Evolutionary conservation across 53 echinoderm and acorn worm genomes (phyloP), one percentile per base, ranked within the genome.

Genomic region (Arbacia lixula): DNA sequence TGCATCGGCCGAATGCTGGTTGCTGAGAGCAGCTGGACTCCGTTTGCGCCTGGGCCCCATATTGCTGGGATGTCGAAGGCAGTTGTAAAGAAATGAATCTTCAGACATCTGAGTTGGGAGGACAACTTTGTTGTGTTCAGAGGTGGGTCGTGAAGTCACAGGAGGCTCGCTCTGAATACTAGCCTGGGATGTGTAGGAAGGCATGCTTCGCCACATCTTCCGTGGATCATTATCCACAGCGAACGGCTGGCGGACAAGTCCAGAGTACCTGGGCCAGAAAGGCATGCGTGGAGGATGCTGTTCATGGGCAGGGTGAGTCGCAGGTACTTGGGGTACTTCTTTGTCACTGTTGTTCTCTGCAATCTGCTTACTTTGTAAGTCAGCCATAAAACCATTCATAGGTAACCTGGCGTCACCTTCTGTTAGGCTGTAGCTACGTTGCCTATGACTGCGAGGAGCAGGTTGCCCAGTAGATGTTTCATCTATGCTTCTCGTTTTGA

Each of bases 361-460:
- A 16, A 84, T 69, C 34, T 74, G 89, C 38, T 76, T 75, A 43
- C 33, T 52, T 49, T 62, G 64, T 17, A 81, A 81, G 64, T 81
- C 82, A 10, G 77, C 71, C n/a, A 53, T 62, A 12, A 60, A 16
- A 33, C 52, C 65, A 39, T 79, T 72, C 20, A 63, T 55, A 30
- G 86, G 74, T 11, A 76, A 84, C 66, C 71, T 83, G 27, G 87
- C 71, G 54, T 96, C 96, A 14, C 96, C 96, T 67, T 96, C 96
- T 60, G 89, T 93, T 43, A 96, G 86, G 86, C 96, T 96, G 83
- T 93, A 91, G 74, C 96, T 96, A 35, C 96, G 86, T 52, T 83
- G 69, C 68, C 96, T 86, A 40, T 50, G 50, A 55, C 77, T 64
- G 24, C 83, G 68, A 36, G 69, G 68, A 32, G 65, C 84, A 6